Conservation (phyloP, 2,888 invertebrate species). For the Xestobium rufovillosum region DNA sequence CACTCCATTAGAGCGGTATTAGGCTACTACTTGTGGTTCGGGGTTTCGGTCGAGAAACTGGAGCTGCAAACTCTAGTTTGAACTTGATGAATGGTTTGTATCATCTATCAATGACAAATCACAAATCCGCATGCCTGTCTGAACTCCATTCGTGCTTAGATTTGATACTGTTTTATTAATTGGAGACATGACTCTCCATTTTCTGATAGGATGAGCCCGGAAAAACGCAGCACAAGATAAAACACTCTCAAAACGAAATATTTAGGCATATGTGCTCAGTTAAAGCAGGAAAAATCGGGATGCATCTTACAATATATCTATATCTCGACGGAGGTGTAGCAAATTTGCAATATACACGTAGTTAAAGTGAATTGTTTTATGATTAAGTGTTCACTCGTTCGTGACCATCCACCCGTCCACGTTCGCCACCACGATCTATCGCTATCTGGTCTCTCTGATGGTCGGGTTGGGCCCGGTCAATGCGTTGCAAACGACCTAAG, state of each 20-base stretch:
- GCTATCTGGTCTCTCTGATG: conserved; percentile 2
- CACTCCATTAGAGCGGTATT: conserved; percentile 35
- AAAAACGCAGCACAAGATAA: too few relatives aligned
- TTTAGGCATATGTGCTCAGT: too few relatives aligned
- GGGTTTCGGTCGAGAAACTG: conserved; percentile 20
- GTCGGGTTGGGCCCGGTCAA: conserved; percentile 23
- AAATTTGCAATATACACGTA: conserved; percentile 27
- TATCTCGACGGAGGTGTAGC: conserved; percentile 27
- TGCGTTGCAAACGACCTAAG: conserved; percentile 28
- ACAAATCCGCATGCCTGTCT: conserved; percentile 36
- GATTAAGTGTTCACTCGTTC: conserved; percentile 34
- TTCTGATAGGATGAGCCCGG: too few relatives aligned
- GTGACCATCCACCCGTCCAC: conserved; percentile 28
- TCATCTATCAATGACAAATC: conserved; percentile 46
- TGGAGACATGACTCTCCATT: conserved; percentile 18
- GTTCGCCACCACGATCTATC: conserved; percentile 2
- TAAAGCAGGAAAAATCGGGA: too few relatives aligned
- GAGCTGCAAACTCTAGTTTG: conserved; percentile 20
- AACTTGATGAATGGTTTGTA: conserved; percentile 39
- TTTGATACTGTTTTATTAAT: conserved; percentile 27
- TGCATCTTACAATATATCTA: too few relatives aligned
- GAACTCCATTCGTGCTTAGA: conserved; percentile 24
- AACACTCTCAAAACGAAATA: too few relatives aligned
- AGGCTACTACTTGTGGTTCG: conserved; percentile 28
- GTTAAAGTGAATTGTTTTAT: conserved; percentile 33